Base-by-base conservation (phyloP, 2,888 invertebrate genomes). In the Drosophila maculinotata region DNA sequence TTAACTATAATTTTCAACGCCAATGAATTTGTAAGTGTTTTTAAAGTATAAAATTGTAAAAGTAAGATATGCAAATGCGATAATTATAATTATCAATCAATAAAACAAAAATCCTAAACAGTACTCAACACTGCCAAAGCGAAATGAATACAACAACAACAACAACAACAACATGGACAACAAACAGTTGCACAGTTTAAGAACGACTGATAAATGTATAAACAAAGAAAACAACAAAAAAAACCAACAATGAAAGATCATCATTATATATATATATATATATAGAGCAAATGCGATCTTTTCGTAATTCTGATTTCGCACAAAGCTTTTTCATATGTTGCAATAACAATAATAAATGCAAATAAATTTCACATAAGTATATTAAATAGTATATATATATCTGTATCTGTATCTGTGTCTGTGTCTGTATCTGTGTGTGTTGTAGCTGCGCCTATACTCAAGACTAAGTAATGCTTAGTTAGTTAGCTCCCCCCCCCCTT, bases 101-200 rank as follows among this genome's bases (percentile, higher is more conserved):
- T 3, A 10, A 7, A 52, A 23, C 9, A 15, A 39, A 38, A 67
- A 57, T 14, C 47, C 35, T 45, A 49, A 45, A 53, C 74, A 65
- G 63, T 69, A 87, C 76, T 78, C 74, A 84, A 76, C 89, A 89
- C 89, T 89, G 89, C 89, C 90, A 89, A 89, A 88, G 72, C 73
- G 74, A 79, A 78, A 64, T 63, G 64, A 71, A 72, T 51, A 67
- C 59, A 62, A 56, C 54, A 65, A 72, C 51, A 54, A 26, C 38
- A 57, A 58, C 63, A 20, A 67, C 59, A 62, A 56, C 54, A 65
- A 72, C 51, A 54, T 20, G 20, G 20, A 26, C 35, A 63, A 60
- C 20, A 59, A 53, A 48, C 8, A 44, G 58, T 20, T 20, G 47
- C 31, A 60, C 63, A 69, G 60, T 69, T 69, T 72, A 76, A 65